Base-by-base conservation (phyloP, 1,140 invertebrate species). In the Telenomus remus region DNA sequence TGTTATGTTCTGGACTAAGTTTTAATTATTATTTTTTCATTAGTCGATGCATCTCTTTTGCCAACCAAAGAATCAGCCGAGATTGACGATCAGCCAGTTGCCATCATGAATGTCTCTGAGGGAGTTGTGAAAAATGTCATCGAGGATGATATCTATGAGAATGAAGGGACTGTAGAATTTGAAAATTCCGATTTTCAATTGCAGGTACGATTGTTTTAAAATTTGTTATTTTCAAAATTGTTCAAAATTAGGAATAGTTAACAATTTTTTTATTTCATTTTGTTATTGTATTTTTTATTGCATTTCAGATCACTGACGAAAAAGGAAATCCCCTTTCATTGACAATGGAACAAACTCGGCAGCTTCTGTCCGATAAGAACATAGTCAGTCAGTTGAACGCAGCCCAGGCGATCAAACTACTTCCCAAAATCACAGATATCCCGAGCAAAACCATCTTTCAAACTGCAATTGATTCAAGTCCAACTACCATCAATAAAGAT, bases 281-380 rank as follows among this genome's bases (percentile, higher is more conserved):
- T 13, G 39, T 43, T n/a, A 4, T 9, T n/a, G 6, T 43, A 4
- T 7, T n/a, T n/a, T n/a, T n/a, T n/a, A n/a, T n/a, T n/a, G n/a
- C n/a, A n/a, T n/a, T n/a, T n/a, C 12, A 44, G 89, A 89, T 93
- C 19, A 91, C 90, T 3, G 92, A 93, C 84, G 90, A 91, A 70
- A 89, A 91, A 53, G 92, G 92, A 10, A 93, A 93, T 84, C 89
- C 91, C 6, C 87, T 93, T 33, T 91, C 91, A 55, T 89, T 93
- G 66, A 92, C 92, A 0, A 90, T 92, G 72, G 89, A 91, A 77
- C 91, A 93, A 80, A 92, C 92, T 7, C 83, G 88, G 57, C 87
- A 89, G 35, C 81, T 90, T 65, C 66, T 90, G 12, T 86, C 89
- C 0, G 86, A 90, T 48, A 89, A 89, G 59, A 88, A 86, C 46